Percentiles rank a stretch among this genome's conserved stretches.
These are phyloP conservation scores for Drosophila guanche DNA, from an alignment of 1,140 invertebrate species.

Conservation along the genomic window DNA sequence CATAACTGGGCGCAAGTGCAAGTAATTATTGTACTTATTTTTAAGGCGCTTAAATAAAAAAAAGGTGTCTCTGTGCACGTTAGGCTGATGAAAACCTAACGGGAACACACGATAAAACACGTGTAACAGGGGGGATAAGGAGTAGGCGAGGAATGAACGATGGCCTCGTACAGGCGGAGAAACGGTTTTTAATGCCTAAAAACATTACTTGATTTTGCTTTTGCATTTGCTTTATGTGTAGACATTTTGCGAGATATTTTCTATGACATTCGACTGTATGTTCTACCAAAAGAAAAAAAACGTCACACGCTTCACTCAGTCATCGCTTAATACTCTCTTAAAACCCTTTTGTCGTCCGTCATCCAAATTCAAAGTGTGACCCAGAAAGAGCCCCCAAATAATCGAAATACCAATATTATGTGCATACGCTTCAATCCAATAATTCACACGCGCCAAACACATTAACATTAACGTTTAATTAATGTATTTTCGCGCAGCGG, in stretches of 20 bases:
- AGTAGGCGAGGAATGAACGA: no score
- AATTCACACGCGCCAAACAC: constrained; percentile 62
- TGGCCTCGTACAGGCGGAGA: no score
- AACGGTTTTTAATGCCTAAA: no score
- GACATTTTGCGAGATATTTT: no score
- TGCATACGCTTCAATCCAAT: constrained; percentile 17
- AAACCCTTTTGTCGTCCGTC: neutral
- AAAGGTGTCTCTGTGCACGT: neutral
- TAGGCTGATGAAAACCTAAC: constrained; percentile 11
- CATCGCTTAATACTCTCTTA: no score
- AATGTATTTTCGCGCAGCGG: constrained; percentile 50
- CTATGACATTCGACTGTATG: no score
- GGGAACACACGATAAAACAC: neutral
- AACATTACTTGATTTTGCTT: no score
- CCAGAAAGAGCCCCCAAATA: constrained; percentile 36
- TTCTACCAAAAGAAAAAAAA: no score
- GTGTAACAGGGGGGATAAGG: neutral
- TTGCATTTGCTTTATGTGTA: no score
- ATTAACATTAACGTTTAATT: constrained; percentile 34
- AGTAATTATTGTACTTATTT: constrained; percentile 34
- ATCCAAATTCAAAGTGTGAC: constrained; percentile 33
- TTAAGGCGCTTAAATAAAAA: constrained; percentile 22
- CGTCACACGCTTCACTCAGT: no score
- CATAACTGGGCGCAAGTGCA: constrained; percentile 7
- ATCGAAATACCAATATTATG: constrained; percentile 13